Evolutionary conservation across 2,797 vertebrate species (phyloP).

Genomic region (Clarias laeviceps): DNA sequence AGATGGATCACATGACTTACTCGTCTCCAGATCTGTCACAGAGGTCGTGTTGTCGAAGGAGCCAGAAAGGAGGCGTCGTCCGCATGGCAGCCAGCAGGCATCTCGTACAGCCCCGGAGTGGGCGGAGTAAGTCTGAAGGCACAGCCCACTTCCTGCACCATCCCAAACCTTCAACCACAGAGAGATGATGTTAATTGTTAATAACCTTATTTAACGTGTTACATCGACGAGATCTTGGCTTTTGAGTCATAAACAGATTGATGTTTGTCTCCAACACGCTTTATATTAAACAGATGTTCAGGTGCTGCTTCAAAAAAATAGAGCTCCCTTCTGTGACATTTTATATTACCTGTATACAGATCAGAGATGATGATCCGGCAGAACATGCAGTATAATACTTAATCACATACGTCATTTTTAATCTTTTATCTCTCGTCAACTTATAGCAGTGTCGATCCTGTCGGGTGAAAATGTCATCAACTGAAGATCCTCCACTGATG

Average conservation of each 20-base stretch:
- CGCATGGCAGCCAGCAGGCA: slow-evolving; percentile 86
- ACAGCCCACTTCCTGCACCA: slow-evolving; percentile 83
- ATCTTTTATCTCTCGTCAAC: no score
- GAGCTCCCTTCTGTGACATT: not conserved
- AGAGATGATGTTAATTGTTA: slow-evolving; percentile 17
- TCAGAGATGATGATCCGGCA: not conserved
- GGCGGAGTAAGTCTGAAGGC: slow-evolving; percentile 80
- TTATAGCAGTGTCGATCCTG: not conserved
- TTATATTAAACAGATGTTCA: no score
- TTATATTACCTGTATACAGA: not conserved
- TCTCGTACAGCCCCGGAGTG: slow-evolving; percentile 87
- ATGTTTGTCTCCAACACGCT: not conserved
- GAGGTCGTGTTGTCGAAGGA: slow-evolving; percentile 87
- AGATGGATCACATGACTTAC: slow-evolving; percentile 65
- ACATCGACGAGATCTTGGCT: not conserved
- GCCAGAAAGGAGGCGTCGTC: slow-evolving; percentile 84
- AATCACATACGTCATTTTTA: not conserved
- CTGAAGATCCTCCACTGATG: not conserved
- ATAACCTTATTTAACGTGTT: not conserved
- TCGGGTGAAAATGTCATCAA: not conserved
- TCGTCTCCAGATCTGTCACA: slow-evolving; percentile 90
- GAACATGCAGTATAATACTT: not conserved
- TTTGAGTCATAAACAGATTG: not conserved
- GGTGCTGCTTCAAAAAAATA: no score
- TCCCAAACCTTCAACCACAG: slow-evolving; percentile 85